Evolutionary conservation across 2,888 invertebrate genomes (phyloP).

Genomic region (Plebejus anna): DNA sequence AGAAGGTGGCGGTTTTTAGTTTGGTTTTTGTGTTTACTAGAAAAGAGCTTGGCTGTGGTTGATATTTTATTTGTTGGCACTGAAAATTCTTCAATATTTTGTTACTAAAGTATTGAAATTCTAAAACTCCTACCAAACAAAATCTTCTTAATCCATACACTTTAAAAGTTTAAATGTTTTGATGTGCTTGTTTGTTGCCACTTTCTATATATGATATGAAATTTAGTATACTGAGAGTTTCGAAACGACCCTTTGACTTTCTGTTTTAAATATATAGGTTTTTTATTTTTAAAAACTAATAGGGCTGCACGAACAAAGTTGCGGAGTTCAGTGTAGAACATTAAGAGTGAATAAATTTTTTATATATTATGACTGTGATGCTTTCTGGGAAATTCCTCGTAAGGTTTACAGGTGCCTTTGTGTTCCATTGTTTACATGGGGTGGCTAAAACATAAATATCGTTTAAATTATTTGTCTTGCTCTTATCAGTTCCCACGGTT

Average conservation of each 20-base stretch:
- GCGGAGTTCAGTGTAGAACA: not conserved
- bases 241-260: too few relatives aligned
- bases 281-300: too few relatives aligned
- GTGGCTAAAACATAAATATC: not conserved
- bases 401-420: not conserved
- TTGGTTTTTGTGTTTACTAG: not conserved
- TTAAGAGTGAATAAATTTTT: not conserved
- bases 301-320: too few relatives aligned
- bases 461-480: conserved; percentile 6
- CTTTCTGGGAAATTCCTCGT: not conserved
- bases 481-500: not conserved
- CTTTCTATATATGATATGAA: not conserved
- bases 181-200: not conserved
- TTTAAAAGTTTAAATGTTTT: too few relatives aligned
- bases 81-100: not conserved
- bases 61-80: not conserved
- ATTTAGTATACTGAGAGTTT: too few relatives aligned
- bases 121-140: too few relatives aligned
- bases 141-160: too few relatives aligned
- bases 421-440: not conserved
- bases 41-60: not conserved
- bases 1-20: not conserved
- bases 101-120: too few relatives aligned
- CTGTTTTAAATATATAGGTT: too few relatives aligned
- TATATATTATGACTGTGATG: not conserved